Evolutionary conservation across 2,888 invertebrate species (phyloP).

Genomic region (Xiphydria camelus): DNA sequence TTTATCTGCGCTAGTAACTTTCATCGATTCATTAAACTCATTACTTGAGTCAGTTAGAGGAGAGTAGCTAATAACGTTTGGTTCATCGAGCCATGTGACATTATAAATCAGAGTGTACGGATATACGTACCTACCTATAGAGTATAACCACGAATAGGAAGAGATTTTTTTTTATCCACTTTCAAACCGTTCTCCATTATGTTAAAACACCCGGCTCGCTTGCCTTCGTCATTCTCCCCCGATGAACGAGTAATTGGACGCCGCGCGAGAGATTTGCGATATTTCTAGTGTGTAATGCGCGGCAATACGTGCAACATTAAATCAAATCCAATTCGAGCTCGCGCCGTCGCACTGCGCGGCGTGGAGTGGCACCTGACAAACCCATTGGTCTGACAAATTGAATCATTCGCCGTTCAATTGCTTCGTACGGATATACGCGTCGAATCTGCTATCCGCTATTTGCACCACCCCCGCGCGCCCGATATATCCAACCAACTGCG

Average conservation of each 20-base stretch:
- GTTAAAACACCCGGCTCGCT: slow-evolving; percentile 29
- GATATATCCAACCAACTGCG: neutral
- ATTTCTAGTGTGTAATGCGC: slow-evolving; percentile 54
- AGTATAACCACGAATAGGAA: too few species aligned
- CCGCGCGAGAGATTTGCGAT: slow-evolving; percentile 50
- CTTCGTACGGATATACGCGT: slow-evolving; percentile 43
- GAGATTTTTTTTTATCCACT: too few species aligned
- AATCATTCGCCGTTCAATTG: slow-evolving; percentile 59
- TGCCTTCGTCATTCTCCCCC: slow-evolving; percentile 35
- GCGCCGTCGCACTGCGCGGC: slow-evolving; percentile 37
- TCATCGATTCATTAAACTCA: too few species aligned
- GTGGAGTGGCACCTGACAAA: slow-evolving; percentile 57
- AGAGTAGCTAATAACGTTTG: too few species aligned
- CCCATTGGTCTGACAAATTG: slow-evolving; percentile 58
- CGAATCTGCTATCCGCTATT: slow-evolving; percentile 7
- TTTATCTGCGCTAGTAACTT: too few species aligned
- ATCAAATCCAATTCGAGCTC: slow-evolving; percentile 55
- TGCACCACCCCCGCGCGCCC: neutral
- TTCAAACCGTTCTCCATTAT: slow-evolving; percentile 30
- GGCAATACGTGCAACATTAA: slow-evolving; percentile 55
- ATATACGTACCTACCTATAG: too few species aligned
- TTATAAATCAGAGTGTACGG: too few species aligned
- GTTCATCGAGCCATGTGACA: too few species aligned
- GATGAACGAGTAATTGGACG: slow-evolving; percentile 43
- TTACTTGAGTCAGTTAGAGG: too few species aligned